Evolutionary conservation across 2,888 invertebrate species (phyloP).

Genomic region (Bruchidius siliquastri): DNA sequence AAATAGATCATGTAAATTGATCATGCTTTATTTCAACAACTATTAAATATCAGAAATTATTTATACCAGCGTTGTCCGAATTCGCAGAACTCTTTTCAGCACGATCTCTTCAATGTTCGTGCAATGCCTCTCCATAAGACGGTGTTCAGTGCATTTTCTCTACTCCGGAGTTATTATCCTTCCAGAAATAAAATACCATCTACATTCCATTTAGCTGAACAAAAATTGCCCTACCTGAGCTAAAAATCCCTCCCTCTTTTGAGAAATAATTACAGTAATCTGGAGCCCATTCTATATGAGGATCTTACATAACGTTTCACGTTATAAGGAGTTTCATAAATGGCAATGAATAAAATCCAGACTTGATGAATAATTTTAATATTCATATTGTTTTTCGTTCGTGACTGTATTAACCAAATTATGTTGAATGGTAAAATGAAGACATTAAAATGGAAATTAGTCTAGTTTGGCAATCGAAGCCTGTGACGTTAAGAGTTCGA

Average conservation of each 20-base stretch:
- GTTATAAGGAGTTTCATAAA: conserved; percentile 2
- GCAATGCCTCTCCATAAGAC: neutral
- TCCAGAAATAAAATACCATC: neutral
- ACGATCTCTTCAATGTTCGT: neutral
- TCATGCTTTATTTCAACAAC: too few species aligned
- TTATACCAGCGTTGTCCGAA: too few species aligned
- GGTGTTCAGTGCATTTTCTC: neutral
- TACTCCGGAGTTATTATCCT: neutral
- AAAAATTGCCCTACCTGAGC: neutral
- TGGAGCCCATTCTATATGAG: neutral
- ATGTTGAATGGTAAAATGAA: conserved; percentile 23
- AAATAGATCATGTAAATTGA: too few species aligned
- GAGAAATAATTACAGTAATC: neutral
- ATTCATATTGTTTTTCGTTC: conserved; percentile 21
- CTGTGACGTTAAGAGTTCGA: conserved; percentile 10
- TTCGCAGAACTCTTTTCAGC: neutral
- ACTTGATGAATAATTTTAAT: conserved; percentile 17
- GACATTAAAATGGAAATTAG: conserved; percentile 27
- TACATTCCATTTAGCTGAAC: neutral
- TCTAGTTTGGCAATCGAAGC: conserved; percentile 23
- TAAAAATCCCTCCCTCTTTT: neutral
- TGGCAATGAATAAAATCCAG: conserved; percentile 1
- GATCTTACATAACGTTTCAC: conserved; percentile 3
- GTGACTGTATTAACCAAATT: conserved; percentile 24
- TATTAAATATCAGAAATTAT: too few species aligned